These are phyloP conservation scores for Sinelater perroti DNA, from an alignment of 2,888 invertebrate genomes.

Conservation along the genomic window DNA sequence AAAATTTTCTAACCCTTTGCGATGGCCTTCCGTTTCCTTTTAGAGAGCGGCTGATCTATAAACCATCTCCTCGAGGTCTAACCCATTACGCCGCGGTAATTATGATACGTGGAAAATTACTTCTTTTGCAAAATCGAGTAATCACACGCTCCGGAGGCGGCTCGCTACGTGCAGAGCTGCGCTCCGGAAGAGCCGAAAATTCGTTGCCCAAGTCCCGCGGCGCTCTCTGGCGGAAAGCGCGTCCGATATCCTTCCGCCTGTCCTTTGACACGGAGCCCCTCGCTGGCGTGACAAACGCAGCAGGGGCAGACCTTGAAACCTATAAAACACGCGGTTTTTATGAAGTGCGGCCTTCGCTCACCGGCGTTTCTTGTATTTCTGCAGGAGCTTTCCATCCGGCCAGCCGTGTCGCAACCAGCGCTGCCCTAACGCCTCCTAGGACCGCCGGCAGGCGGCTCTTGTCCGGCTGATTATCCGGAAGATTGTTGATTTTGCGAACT, in stretches of 20 bases:
- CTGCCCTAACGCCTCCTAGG: background rate
- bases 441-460: background rate
- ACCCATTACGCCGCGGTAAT: background rate
- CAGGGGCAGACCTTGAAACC: slow-evolving; percentile 40
- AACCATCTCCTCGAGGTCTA: slow-evolving; percentile 8
- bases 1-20: no score
- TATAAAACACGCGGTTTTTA: slow-evolving; percentile 40
- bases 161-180: background rate
- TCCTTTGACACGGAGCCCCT: slow-evolving; percentile 19
- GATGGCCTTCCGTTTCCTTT: no score
- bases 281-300: slow-evolving; percentile 22
- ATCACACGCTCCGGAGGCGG: background rate
- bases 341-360: slow-evolving; percentile 38
- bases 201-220: background rate
- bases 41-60: no score
- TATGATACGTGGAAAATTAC: background rate
- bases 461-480: background rate
- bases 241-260: slow-evolving; percentile 4
- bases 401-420: slow-evolving; percentile 8
- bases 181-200: background rate
- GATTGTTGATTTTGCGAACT: background rate
- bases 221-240: background rate
- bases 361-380: slow-evolving; percentile 38
- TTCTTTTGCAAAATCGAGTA: background rate
- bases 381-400: slow-evolving; percentile 35